Evolutionary conservation across 2,797 vertebrate genomes (phyloP).

Genomic region (Chelonia mydas): DNA sequence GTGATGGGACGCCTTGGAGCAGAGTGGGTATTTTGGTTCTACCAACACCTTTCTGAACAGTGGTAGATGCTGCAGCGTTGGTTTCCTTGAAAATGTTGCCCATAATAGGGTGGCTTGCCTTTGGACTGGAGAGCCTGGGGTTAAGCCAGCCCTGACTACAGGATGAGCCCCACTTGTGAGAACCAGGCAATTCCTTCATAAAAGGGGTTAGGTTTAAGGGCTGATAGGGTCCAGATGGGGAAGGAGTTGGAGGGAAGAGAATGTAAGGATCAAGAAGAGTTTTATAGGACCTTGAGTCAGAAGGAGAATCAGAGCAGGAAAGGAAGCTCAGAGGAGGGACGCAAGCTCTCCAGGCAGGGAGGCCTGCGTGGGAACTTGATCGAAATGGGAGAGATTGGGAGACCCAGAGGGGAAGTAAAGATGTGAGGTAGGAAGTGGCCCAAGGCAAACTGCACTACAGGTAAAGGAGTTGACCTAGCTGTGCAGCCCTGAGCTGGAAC

Average conservation of each 20-base stretch:
- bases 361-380: not conserved
- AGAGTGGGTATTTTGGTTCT: not conserved
- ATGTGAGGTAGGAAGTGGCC: not conserved
- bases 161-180: not conserved
- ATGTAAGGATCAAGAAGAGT: not conserved
- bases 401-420: not conserved
- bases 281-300: not conserved
- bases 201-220: not conserved
- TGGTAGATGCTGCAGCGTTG: conserved; percentile 16
- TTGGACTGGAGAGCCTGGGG: not conserved
- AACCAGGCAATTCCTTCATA: not conserved
- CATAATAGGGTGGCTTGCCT: not conserved
- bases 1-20: not conserved
- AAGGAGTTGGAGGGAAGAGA: not conserved
- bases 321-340: not conserved
- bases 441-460: not conserved
- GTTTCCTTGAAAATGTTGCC: conserved; percentile 15
- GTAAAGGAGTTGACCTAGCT: not conserved
- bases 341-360: not conserved
- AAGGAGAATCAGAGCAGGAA: not conserved
- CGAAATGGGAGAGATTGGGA: not conserved
- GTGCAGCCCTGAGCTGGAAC: not conserved
- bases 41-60: not conserved
- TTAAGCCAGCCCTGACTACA: not conserved
- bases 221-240: not conserved